Evolutionary conservation across 2,797 vertebrate genomes (phyloP).

Genomic region (Enteromius treurensis): DNA sequence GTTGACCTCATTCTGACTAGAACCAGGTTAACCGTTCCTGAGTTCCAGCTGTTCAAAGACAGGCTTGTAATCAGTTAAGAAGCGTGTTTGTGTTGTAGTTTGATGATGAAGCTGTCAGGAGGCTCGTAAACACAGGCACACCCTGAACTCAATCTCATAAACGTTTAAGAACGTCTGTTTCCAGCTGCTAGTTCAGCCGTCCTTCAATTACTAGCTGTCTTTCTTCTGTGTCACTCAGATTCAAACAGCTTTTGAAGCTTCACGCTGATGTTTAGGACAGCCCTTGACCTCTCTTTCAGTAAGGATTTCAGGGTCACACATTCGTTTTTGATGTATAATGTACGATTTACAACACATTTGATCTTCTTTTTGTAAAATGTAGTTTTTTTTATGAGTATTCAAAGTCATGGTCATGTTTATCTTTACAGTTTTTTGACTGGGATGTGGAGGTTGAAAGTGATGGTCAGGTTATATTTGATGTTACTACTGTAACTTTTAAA

Average conservation of each 20-base stretch:
- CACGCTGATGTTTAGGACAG: not conserved
- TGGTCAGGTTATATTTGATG: not conserved
- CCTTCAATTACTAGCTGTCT: not conserved
- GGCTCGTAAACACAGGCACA: not conserved
- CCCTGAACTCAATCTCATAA: conserved; percentile 9
- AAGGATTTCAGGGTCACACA: not conserved
- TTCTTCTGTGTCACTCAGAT: not conserved
- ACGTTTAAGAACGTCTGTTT: not conserved
- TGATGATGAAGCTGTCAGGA: conserved; percentile 23
- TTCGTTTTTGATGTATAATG: not conserved
- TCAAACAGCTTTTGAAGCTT: not conserved
- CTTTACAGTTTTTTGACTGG: not conserved
- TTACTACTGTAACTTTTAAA: not conserved
- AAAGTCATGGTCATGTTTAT: not conserved
- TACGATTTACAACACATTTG: not conserved
- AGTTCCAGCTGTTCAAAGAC: not conserved
- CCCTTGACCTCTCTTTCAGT: not conserved
- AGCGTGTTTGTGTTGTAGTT: not conserved
- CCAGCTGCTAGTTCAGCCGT: not conserved
- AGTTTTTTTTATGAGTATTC: too few relatives aligned
- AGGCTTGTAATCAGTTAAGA: conserved; percentile 5
- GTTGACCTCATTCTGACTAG: conserved; percentile 2
- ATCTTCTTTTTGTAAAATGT: not conserved
- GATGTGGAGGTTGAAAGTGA: too few relatives aligned
- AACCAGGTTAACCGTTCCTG: not conserved